Conservation (phyloP, 2,888 invertebrate genomes). For the Deilephila elpenor region DNA sequence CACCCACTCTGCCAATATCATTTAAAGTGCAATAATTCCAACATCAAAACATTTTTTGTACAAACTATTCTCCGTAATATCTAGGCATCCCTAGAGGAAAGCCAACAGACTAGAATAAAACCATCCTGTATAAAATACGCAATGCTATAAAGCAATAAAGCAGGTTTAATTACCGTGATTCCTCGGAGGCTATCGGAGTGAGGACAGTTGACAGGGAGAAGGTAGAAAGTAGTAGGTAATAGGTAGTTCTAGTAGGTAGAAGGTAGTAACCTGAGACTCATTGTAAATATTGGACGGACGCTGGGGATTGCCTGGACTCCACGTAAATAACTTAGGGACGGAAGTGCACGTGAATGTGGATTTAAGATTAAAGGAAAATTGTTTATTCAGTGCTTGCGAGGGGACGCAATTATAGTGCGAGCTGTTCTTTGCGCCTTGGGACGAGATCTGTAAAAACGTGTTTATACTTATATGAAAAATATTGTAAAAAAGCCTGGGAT, state of each 20-base stretch:
- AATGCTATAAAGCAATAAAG: constrained; percentile 40
- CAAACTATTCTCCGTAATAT: background rate
- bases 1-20: too few relatives aligned
- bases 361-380: constrained; percentile 26
- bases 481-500: too few relatives aligned
- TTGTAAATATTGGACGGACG: constrained; percentile 44
- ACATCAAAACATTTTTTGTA: background rate
- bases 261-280: constrained; percentile 12
- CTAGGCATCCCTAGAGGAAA: background rate
- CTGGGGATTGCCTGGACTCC: constrained; percentile 26
- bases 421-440: background rate
- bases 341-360: constrained; percentile 22
- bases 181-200: constrained; percentile 33
- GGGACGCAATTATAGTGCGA: constrained; percentile 9
- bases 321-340: constrained; percentile 33
- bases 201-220: background rate
- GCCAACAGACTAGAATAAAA: background rate
- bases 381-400: constrained; percentile 12
- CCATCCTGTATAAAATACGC: background rate
- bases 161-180: constrained; percentile 36
- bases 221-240: too few relatives aligned
- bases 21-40: too few relatives aligned
- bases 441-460: too few relatives aligned
- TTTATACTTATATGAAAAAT: too few relatives aligned
- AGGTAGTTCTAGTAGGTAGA: too few relatives aligned